These are phyloP conservation scores for Trichonephila clavata DNA, from an alignment of 1,140 invertebrate species.

Conservation along the genomic window DNA sequence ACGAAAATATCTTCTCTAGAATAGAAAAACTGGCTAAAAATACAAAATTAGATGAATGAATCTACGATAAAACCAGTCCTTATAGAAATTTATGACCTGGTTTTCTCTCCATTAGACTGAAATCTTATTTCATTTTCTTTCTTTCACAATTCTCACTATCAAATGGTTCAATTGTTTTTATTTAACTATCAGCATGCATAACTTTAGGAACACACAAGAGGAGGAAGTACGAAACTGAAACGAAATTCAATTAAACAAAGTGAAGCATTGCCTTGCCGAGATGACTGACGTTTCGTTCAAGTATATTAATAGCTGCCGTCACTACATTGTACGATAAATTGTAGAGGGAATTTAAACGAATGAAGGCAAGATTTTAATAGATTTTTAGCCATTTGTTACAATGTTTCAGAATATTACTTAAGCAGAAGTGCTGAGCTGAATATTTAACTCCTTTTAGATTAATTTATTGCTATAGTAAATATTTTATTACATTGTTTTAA, in stretches of 20 bases:
- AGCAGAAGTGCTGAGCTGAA: too few species aligned
- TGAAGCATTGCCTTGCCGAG: not conserved
- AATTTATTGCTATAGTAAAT: not conserved
- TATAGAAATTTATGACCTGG: not conserved
- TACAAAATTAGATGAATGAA: too few species aligned
- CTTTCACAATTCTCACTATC: not conserved
- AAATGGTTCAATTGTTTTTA: not conserved
- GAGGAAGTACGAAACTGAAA: not conserved
- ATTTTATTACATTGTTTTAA: constrained; percentile 7
- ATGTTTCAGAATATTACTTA: constrained; percentile 1
- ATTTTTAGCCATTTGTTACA: not conserved
- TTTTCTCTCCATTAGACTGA: not conserved
- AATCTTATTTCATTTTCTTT: not conserved
- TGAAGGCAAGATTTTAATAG: not conserved
- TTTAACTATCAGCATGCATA: not conserved
- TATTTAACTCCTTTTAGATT: not conserved
- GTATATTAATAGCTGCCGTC: not conserved
- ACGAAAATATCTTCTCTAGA: too few species aligned
- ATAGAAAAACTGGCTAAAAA: too few species aligned
- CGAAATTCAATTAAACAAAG: not conserved
- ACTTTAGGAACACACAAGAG: not conserved
- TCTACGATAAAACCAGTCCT: not conserved
- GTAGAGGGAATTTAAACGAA: not conserved
- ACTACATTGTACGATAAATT: not conserved
- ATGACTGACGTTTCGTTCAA: not conserved